Evolutionary conservation across 2,888 invertebrate species (phyloP), one percentile per base, ranked within the genome.

Genomic region (Colostygia pectinataria): DNA sequence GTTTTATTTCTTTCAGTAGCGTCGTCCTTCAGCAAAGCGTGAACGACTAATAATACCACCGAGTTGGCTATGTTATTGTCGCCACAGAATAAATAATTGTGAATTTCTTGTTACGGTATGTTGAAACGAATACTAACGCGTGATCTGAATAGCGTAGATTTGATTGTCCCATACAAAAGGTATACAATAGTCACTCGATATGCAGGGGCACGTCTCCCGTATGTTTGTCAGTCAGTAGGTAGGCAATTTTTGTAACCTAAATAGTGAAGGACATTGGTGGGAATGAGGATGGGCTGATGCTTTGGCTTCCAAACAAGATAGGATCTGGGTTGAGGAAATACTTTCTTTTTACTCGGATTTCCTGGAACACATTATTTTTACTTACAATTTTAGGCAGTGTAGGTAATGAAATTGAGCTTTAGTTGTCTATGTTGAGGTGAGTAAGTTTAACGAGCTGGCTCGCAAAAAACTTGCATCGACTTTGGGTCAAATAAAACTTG

Each of bases 41-140:
- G 68, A 61, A 54, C 61, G 69, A 72, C 67, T 79, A 84, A 82
- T 83, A 85, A 80, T 80, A 79, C 71, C 54, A 40, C 64, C 57
- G 61, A 68, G 61, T 65, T 15, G 15, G 6, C 63, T n/a, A n/a
- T n/a, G n/a, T 69, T 76, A 77, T 78, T 83, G 84, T 81, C 68
- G 69, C 85, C 87, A 79, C 84, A 83, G 52, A 39, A 34, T 52
- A 52, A 42, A 45, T 37, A 15, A 33, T 46, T 45, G 51, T 42
- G 32, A 15, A 31, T 29, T 83, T 80, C 68, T 80, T 81, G 67
- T 78, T 87, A 88, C 89, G 88, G 88, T 90, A 86, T 80, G 88
- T 83, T 81, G 88, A 83, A 87, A 83, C 77, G 80, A 84, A 90
- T 88, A 88, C 89, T 68, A 61, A 58, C 61, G 74, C 87, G 87